Conservation (phyloP, 2,797 vertebrate genomes). For the Podarcis siculus region DNA sequence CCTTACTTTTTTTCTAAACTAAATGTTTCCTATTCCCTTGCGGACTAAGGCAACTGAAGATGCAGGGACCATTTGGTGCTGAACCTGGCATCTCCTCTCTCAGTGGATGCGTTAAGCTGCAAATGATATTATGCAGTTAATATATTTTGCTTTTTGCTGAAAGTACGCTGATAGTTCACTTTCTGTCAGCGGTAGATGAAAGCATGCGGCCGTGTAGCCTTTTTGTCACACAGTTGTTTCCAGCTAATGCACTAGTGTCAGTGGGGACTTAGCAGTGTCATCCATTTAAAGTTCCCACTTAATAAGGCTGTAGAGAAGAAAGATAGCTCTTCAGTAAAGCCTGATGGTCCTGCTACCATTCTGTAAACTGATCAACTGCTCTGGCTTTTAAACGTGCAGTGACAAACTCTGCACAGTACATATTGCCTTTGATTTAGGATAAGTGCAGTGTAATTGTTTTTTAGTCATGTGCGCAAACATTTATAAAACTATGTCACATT, state of each 20-base stretch:
- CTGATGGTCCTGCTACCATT: neutral
- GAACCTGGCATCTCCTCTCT: neutral
- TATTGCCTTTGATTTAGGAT: neutral
- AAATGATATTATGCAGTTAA: slow-evolving; percentile 48
- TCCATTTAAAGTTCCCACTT: slow-evolving; percentile 17
- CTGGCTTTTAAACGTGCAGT: slow-evolving; percentile 5
- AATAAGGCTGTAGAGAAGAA: slow-evolving; percentile 3
- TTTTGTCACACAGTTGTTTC: slow-evolving; percentile 34
- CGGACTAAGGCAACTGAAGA: neutral
- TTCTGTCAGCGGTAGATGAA: slow-evolving; percentile 30
- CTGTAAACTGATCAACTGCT: neutral
- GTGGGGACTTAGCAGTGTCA: neutral
- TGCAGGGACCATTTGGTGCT: neutral
- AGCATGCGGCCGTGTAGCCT: neutral
- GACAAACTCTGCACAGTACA: neutral
- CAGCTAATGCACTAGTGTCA: slow-evolving; percentile 17
- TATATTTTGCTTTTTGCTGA: slow-evolving; percentile 18
- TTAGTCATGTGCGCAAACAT: neutral
- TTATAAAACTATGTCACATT: neutral
- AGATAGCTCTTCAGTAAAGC: neutral
- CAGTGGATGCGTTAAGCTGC: slow-evolving; percentile 11
- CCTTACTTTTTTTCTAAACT: no score
- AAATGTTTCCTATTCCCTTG: neutral
- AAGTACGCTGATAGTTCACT: slow-evolving; percentile 36
- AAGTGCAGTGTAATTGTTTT: fast-evolving